Base-by-base conservation (phyloP, 2,113 vertebrate genomes). In the Tauraco erythrolophus region DNA sequence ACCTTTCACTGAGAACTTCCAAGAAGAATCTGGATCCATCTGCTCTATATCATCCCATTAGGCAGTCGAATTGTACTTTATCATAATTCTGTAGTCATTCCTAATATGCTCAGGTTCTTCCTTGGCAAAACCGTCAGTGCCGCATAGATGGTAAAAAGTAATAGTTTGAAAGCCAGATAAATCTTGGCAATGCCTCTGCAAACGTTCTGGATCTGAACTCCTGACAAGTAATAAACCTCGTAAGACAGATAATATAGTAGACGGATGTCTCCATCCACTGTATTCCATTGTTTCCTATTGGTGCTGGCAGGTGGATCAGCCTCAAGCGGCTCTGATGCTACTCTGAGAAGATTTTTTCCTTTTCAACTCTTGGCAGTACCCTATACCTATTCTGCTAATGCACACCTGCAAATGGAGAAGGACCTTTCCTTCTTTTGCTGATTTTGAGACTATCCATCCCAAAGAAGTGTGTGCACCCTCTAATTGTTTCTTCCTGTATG, bases 221-320 rank as follows among this genome's bases (percentile, higher is more conserved):
- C 25, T 61, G 22, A 14, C 19, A 68, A 21, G 15, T 25, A 80
- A 61, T 66, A 87, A 87, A 58, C 46, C 8, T 71, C 8, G 21
- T 53, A 37, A 43, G 35, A 41, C 6, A 74, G 50, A 48, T 31
- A 45, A 19, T 57, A 45, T 18, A 19, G 9, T 35, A 79, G 45
- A 56, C 46, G 18, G 30, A 76, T 71, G 5, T 57, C 25, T 83
- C 7, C 0, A 1, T 48, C 23, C 24, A 25, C 25, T 69, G 1
- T 57, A 13, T 91, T 53, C 30, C 30, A 9, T 21, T 48, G 23
- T 48, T 79, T 88, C 39, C 37, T 83, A 14, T 37, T 68, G 25
- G 15, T 33, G 10, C 35, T 79, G 45, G 56, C 50, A 75, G 19
- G 16, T 68, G 28, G 28, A 88, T 56, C 11, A 85, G 45, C 19